These are phyloP conservation scores for Norana najaformis DNA, from an alignment of 2,888 invertebrate species.

Conservation along the genomic window DNA sequence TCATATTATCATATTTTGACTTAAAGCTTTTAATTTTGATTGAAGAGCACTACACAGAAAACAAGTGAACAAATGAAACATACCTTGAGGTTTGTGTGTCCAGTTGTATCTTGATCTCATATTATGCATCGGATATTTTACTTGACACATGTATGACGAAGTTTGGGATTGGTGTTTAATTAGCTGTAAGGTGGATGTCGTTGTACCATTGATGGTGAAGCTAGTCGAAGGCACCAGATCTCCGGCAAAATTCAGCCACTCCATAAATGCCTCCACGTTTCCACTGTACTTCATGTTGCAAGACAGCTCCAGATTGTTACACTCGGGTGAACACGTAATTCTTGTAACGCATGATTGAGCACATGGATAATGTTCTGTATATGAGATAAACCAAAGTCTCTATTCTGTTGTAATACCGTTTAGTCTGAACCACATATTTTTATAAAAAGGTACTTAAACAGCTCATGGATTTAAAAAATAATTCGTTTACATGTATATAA, in stretches of 20 bases:
- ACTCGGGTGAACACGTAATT: neutral
- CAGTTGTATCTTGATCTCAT: neutral
- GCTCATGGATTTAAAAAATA: too few species aligned
- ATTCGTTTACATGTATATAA: too few species aligned
- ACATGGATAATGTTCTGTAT: constrained; percentile 15
- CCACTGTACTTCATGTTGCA: neutral
- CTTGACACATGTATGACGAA: neutral
- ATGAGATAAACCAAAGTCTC: neutral
- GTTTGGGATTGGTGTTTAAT: neutral
- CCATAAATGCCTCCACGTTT: neutral
- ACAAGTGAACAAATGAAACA: neutral
- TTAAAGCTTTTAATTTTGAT: neutral
- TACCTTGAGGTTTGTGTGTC: neutral
- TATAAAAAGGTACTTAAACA: too few species aligned
- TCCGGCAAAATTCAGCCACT: neutral
- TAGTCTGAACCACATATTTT: too few species aligned
- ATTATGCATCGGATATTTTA: neutral
- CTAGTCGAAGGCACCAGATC: neutral
- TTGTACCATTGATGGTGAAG: neutral
- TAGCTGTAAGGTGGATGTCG: neutral
- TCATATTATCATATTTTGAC: neutral
- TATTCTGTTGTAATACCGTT: too few species aligned
- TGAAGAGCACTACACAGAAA: neutral
- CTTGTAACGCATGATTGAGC: neutral
- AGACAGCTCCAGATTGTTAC: neutral